A percentile compares a stretch with the other conserved stretches of the same genome.
These are phyloP conservation scores for Bedellia somnulentella DNA, from an alignment of 2,888 invertebrate genomes.

Conservation along the genomic window DNA sequence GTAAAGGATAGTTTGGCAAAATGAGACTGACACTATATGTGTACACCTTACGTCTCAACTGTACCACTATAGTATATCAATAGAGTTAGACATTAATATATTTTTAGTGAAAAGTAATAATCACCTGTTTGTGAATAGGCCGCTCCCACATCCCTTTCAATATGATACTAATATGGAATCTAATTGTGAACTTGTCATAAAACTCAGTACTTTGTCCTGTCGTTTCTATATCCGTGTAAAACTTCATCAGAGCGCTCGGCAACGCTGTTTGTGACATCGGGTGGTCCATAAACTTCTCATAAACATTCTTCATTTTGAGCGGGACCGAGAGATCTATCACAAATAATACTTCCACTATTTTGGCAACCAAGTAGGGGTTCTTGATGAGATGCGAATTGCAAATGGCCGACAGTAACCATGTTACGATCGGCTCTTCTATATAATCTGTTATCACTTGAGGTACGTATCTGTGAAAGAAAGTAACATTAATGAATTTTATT, in stretches of 20 bases:
- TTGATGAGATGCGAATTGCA: constrained; percentile 89
- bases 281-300: constrained; percentile 83
- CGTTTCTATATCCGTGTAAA: constrained; percentile 97
- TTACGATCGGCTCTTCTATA: constrained; percentile 81
- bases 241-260: constrained; percentile 93
- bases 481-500: no score
- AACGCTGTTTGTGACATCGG: constrained; percentile 72
- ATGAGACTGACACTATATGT: no score
- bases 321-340: constrained; percentile 73
- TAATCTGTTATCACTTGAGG: constrained; percentile 74
- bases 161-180: constrained; percentile 97
- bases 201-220: constrained; percentile 98
- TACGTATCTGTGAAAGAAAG: constrained; percentile 79
- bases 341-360: constrained; percentile 89
- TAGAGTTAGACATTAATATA: no score
- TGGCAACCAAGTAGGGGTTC: constrained; percentile 96
- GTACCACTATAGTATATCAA: no score
- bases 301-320: constrained; percentile 57
- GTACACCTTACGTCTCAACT: no score
- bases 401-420: constrained; percentile 86
- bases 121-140: constrained; percentile 71
- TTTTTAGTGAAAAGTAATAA: no score
- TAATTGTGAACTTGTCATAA: constrained; percentile 98
- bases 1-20: no score
- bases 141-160: constrained; percentile 96